Base-by-base conservation (phyloP, 2,113 vertebrate species). In the Forbesichthys agassizii region DNA sequence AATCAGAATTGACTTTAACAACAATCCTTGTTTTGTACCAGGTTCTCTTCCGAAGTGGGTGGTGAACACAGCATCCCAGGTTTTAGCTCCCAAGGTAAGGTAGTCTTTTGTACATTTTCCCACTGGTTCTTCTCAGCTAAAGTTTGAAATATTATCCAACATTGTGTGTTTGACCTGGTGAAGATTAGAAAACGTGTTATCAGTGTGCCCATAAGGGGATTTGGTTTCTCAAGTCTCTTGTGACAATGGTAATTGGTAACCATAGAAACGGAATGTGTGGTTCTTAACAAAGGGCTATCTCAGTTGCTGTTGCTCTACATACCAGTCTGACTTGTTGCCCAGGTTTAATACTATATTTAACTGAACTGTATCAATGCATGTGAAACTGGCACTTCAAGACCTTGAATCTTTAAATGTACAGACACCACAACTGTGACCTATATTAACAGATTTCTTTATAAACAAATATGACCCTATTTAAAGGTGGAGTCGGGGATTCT, bases 21-120 rank as follows among this genome's bases (percentile, higher is more conserved):
- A n/a, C 8, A 56, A 56, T 56, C 18, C 27, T 48, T 77, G 9
- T 55, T 64, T 47, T 68, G 11, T 11, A 77, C 11, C 69, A 94
- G 93, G 93, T 54, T 93, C 88, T 16, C 88, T 95, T 80, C 94
- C 93, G 3, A 95, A 94, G 75, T 92, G 90, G 94, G 84, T 93
- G 33, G 93, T 94, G 16, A 95, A 94, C 84, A 92, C 87, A 79
- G 92, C 88, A 5, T 92, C 90, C 1, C 89, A 93, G 69, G 84
- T 90, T 55, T 72, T 95, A 9, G 94, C 92, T 66, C 94, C 93
- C 0, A 79, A 77, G 89, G 94, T 94, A 87, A 64, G 91, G 73
- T 27, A 64, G 55, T 58, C 33, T 33, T 59, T 20, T 56, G 16
- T 54, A 12, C 20, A 58, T 9, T 58, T 11, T 9, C 5, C 20